Conservation (phyloP, 2,113 vertebrate species). For the Ammodytes marinus region DNA sequence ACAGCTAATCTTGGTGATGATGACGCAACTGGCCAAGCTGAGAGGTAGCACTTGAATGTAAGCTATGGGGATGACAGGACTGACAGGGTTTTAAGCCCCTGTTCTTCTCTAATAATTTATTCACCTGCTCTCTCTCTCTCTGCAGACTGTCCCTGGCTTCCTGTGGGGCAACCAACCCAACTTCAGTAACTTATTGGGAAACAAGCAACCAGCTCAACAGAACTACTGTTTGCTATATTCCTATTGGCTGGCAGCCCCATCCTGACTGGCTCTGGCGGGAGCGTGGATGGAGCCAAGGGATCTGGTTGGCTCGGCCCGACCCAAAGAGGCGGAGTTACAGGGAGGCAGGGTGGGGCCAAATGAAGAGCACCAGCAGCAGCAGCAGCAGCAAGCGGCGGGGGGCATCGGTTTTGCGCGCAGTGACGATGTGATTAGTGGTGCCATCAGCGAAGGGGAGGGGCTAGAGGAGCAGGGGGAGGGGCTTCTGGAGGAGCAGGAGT, state of each 20-base stretch:
- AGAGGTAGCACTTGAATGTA: slow-evolving; percentile 29
- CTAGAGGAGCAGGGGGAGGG: slow-evolving; percentile 90
- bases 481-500: slow-evolving; percentile 95
- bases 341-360: slow-evolving; percentile 87
- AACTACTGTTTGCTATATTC: slow-evolving; percentile 62
- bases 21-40: slow-evolving; percentile 52
- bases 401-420: slow-evolving; percentile 87
- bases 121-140: slow-evolving; percentile 62
- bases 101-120: slow-evolving; percentile 57
- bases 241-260: slow-evolving; percentile 78
- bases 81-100: neutral
- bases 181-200: slow-evolving; percentile 77
- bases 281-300: slow-evolving; percentile 96
- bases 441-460: slow-evolving; percentile 91
- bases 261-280: slow-evolving; percentile 81
- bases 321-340: slow-evolving; percentile 90
- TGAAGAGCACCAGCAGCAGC: slow-evolving; percentile 86
- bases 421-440: slow-evolving; percentile 92
- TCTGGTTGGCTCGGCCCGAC: slow-evolving; percentile 88
- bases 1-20: slow-evolving; percentile 48
- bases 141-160: slow-evolving; percentile 79
- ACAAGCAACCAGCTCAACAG: slow-evolving; percentile 57
- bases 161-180: slow-evolving; percentile 74
- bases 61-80: slow-evolving; percentile 43
- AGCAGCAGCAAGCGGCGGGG: slow-evolving; percentile 86